Base-by-base conservation (phyloP, 2,797 vertebrate genomes). In the Coluber constrictor region DNA sequence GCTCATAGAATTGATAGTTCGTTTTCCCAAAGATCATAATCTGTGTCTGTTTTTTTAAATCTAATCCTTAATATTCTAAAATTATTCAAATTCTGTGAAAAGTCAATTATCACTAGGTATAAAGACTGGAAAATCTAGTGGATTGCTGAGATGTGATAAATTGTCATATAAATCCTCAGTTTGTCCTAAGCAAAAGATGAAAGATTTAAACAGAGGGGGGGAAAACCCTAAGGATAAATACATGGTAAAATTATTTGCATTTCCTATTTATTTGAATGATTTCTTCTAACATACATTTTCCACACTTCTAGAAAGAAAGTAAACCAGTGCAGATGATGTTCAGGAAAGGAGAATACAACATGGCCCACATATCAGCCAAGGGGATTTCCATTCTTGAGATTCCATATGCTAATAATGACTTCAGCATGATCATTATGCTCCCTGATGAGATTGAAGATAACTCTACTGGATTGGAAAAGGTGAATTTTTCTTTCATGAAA, bases 361-460 rank as follows among this genome's bases (percentile, higher is more conserved):
- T 98, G 27, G 94, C 96, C 47, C 98, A 94, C 70, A 96, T 99
- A 56, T 91, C 96, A 0, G 98, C 98, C 5, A 55, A 94, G 9
- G 87, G 90, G 90, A 98, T 97, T 37, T 97, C 98, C 97, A 93
- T 99, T 95, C 96, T 99, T n/a, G 99, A 98, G 96, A 90, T 99
- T 56, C 92, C 95, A 5, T 97, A 97, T 1, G 29, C 95, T 66
- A 94, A 96, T 7, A 95, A 98, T 0, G 97, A 98, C 90, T 97
- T 99, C 91, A 99, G 99, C 96, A 99, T 99, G 98, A 96, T 99
- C 0, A 7, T 99, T 92, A 95, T 99, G 86, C 98, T 99, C 92
- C 99, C 99, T 0, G 95, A 98, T 23, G 97, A 97, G 94, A 94
- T 98, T 37, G 18, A 1, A 0, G 96, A 98, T 2, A 97, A 95